Evolutionary conservation across 2,888 invertebrate species (phyloP).

Genomic region (Campoletis raptor): DNA sequence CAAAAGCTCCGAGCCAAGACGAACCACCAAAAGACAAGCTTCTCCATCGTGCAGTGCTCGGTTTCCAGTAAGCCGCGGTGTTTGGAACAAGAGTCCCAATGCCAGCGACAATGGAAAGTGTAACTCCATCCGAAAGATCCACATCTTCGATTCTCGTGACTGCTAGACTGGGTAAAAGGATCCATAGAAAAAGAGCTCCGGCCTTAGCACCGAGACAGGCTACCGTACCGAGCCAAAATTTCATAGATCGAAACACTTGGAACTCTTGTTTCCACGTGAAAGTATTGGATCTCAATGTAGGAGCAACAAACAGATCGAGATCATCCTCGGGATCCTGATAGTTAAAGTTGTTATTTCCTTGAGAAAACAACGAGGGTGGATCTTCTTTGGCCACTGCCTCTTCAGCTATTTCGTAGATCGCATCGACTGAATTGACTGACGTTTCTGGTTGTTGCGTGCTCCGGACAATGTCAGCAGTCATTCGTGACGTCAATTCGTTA

Average conservation of each 20-base stretch:
- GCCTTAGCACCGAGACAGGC: constrained; percentile 73
- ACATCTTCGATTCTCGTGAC: constrained; percentile 31
- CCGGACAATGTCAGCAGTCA: constrained; percentile 51
- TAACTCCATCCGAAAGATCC: constrained; percentile 62
- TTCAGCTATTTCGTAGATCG: constrained; percentile 42
- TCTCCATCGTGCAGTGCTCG: constrained; percentile 71
- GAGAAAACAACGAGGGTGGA: constrained; percentile 69
- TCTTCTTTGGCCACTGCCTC: constrained; percentile 17
- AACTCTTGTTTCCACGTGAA: constrained; percentile 74
- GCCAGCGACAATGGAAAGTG: constrained; percentile 70
- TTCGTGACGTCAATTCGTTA: constrained; percentile 72
- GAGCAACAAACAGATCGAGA: constrained; percentile 61
- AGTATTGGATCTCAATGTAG: constrained; percentile 44
- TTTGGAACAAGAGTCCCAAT: constrained; percentile 73
- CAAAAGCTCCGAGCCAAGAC: constrained; percentile 74
- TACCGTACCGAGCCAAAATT: constrained; percentile 74
- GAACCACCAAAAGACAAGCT: constrained; percentile 75
- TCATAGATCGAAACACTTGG: constrained; percentile 67
- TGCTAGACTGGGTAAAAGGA: constrained; percentile 71
- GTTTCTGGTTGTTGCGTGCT: constrained; percentile 28
- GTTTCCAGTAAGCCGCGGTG: constrained; percentile 72
- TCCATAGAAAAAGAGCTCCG: constrained; percentile 73
- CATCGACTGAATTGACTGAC: background rate
- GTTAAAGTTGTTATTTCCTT: constrained; percentile 73
- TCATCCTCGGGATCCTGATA: constrained; percentile 71